phyloP scores from a whole-genome alignment of 1,140 invertebrate genomes.

The Drosophila asahinai region DNA sequence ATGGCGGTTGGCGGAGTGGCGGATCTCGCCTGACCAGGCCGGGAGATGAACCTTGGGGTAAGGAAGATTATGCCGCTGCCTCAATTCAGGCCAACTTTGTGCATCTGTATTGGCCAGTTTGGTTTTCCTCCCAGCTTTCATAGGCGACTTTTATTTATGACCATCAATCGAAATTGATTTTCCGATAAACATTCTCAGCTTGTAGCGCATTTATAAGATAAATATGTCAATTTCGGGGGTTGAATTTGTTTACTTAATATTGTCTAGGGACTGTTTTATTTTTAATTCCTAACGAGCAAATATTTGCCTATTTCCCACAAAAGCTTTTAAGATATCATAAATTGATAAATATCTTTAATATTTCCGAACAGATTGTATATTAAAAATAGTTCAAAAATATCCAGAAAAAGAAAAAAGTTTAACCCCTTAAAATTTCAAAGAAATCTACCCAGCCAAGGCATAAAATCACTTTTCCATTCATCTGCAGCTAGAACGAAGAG shows the following conservation, averaged over 20 bases:
- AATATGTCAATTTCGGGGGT: conserved; percentile 12
- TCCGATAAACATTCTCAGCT: conserved; percentile 12
- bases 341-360: neutral
- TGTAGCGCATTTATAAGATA: neutral
- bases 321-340: neutral
- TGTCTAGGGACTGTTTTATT: conserved; percentile 1
- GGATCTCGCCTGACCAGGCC: conserved; percentile 61
- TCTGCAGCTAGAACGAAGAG: neutral
- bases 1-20: conserved; percentile 17
- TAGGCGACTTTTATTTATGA: conserved; percentile 19
- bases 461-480: conserved; percentile 17
- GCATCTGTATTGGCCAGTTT: conserved; percentile 45
- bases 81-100: conserved; percentile 71
- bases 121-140: conserved; percentile 19
- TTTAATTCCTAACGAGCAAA: neutral
- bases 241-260: conserved; percentile 11
- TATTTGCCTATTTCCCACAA: neutral
- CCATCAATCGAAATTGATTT: conserved; percentile 34
- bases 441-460: neutral
- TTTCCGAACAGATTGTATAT: neutral
- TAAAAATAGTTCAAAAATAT: neutral
- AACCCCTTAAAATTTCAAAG: neutral
- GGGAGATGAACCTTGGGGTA: conserved; percentile 56
- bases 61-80: conserved; percentile 44
- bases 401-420: too few relatives aligned